These are phyloP conservation scores for Gallinago stenura DNA, from an alignment of 2,797 vertebrate species.

Conservation along the genomic window DNA sequence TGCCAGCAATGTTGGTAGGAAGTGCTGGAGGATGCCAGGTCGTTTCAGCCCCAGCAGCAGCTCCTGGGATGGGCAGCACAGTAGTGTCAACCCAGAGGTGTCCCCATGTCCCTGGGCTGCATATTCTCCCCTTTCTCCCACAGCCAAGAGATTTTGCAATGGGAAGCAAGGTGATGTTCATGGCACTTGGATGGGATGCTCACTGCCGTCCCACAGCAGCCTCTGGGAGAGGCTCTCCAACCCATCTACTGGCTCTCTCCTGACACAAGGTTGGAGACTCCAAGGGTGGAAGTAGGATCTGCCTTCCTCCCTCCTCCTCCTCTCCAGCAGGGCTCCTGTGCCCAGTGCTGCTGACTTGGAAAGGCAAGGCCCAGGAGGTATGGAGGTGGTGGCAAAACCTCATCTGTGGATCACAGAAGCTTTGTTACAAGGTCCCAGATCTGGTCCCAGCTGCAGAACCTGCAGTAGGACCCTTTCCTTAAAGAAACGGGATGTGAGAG, in stretches of 20 bases:
- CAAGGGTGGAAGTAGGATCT: neutral
- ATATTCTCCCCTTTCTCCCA: neutral
- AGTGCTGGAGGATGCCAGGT: neutral
- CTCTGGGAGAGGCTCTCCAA: neutral
- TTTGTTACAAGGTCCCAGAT: neutral
- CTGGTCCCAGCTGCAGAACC: neutral
- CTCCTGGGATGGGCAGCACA: neutral
- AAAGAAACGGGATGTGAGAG: neutral
- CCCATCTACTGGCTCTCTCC: neutral
- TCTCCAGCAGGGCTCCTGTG: neutral
- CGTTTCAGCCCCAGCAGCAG: neutral
- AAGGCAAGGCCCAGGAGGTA: neutral
- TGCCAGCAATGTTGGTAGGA: neutral
- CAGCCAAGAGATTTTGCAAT: neutral
- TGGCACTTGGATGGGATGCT: neutral
- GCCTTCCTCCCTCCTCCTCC: neutral
- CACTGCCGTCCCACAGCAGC: neutral
- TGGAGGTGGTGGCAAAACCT: neutral
- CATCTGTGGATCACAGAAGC: accelerated
- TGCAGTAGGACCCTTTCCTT: neutral
- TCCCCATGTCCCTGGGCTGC: neutral
- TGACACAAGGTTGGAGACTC: neutral
- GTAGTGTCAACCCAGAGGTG: neutral
- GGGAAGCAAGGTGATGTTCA: neutral
- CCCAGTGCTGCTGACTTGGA: neutral